These are phyloP conservation scores for Halesus radiatus DNA, from an alignment of 1,140 invertebrate genomes.

Conservation along the genomic window DNA sequence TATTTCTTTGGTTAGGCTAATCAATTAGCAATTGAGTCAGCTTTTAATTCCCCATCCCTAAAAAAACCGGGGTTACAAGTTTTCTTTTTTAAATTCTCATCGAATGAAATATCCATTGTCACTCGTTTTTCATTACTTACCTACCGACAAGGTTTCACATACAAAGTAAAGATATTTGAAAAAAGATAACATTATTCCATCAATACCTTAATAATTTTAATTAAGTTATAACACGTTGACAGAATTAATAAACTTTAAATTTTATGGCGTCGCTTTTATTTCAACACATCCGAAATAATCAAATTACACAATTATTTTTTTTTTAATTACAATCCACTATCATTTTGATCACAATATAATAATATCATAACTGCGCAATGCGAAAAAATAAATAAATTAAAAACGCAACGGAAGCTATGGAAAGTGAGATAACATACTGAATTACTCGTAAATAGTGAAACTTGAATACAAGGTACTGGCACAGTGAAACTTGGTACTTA, in stretches of 20 bases:
- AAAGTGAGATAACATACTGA: constrained; percentile 28
- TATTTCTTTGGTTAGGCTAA: too few species aligned
- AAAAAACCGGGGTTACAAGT: too few species aligned
- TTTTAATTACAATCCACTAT: constrained; percentile 4
- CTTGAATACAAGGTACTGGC: not conserved
- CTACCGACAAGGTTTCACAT: not conserved
- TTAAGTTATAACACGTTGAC: not conserved
- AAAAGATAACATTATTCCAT: not conserved
- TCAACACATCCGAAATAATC: not conserved
- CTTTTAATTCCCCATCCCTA: too few species aligned
- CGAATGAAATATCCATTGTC: not conserved
- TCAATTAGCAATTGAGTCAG: too few species aligned
- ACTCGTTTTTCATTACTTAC: not conserved
- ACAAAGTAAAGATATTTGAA: not conserved
- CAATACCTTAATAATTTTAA: not conserved
- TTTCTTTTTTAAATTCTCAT: too few species aligned
- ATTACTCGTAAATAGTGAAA: constrained; percentile 39
- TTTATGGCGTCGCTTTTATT: not conserved
- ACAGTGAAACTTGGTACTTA: constrained; percentile 16
- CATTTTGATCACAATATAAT: constrained; percentile 2
- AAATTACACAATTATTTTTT: not conserved
- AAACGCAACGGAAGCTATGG: constrained; percentile 31
- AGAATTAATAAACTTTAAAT: not conserved
- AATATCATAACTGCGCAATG: constrained; percentile 11
- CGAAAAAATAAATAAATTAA: constrained; percentile 7